A percentile compares a stretch with the other conserved stretches of the same genome.
These are phyloP conservation scores for Marmota monax DNA, from an alignment of 2,113 vertebrate species.

Conservation along the genomic window DNA sequence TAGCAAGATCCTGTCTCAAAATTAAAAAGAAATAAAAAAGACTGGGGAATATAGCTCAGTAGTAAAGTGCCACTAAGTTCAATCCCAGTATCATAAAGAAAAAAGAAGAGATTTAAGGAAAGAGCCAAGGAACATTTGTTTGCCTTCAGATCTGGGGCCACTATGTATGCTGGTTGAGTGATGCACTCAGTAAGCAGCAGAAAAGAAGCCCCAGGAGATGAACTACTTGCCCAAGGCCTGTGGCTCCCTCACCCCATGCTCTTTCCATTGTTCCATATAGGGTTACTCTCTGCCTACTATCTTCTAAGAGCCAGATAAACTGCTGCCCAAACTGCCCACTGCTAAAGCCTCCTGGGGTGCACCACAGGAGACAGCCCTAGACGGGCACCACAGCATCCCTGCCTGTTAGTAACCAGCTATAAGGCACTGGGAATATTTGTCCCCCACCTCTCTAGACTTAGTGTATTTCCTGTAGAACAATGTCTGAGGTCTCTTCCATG, in stretches of 20 bases:
- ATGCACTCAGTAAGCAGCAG: neutral
- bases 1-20: too few species aligned
- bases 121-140: neutral
- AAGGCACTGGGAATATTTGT: neutral
- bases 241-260: neutral
- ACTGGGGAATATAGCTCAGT: too few species aligned
- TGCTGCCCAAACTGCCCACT: neutral
- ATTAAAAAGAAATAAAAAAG: too few species aligned
- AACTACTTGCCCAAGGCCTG: neutral
- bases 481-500: neutral
- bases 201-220: neutral
- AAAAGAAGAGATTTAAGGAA: neutral
- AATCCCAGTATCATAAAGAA: too few species aligned
- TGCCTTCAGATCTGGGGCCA: neutral
- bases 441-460: neutral
- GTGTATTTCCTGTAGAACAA: neutral
- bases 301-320: neutral
- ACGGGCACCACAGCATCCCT: neutral
- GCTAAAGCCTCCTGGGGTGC: neutral
- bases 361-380: neutral
- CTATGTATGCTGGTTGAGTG: too few species aligned
- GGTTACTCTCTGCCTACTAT: neutral
- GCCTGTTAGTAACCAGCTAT: neutral
- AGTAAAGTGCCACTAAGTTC: too few species aligned
- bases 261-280: neutral